A percentile compares a stretch with the other conserved stretches of the same genome.
These are phyloP conservation scores for Spicauda simplicius DNA, from an alignment of 2,888 invertebrate species.

Conservation along the genomic window DNA sequence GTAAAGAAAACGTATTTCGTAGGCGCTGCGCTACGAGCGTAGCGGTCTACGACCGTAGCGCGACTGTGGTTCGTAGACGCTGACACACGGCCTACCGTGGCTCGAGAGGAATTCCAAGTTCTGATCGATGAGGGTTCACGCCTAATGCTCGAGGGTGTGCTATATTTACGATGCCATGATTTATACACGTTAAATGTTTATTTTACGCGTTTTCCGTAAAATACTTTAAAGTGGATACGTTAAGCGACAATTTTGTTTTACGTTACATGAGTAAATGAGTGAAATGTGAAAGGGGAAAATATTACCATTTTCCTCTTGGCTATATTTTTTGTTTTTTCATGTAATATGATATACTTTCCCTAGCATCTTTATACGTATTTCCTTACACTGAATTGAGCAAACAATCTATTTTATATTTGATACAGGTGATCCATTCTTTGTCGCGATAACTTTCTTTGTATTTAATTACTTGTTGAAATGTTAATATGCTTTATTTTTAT, in stretches of 20 bases:
- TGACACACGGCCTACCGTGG: slow-evolving; percentile 49
- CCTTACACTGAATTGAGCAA: no score
- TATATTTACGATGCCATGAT: slow-evolving; percentile 47
- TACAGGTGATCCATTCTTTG: no score
- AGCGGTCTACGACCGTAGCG: slow-evolving; percentile 70
- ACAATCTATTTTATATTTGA: no score
- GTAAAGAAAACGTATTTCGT: slow-evolving; percentile 38
- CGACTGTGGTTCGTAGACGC: slow-evolving; percentile 59
- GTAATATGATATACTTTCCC: no score
- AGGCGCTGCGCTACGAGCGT: slow-evolving; percentile 64
- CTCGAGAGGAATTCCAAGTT: slow-evolving; percentile 49
- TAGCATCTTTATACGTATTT: no score
- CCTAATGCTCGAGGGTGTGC: slow-evolving; percentile 43
- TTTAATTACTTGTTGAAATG: no score
- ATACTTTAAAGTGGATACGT: background rate
- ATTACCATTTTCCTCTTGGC: background rate
- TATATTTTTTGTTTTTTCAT: no score
- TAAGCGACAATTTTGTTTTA: background rate
- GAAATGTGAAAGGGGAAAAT: background rate
- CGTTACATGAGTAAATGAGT: background rate
- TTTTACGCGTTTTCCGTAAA: slow-evolving; percentile 11
- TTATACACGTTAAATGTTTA: slow-evolving; percentile 31
- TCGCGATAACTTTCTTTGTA: no score
- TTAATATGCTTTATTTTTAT: no score
- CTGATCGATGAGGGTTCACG: slow-evolving; percentile 55